These are phyloP conservation scores for Pangasius mekongensis DNA, from an alignment of 2,797 vertebrate genomes.

Conservation along the genomic window DNA sequence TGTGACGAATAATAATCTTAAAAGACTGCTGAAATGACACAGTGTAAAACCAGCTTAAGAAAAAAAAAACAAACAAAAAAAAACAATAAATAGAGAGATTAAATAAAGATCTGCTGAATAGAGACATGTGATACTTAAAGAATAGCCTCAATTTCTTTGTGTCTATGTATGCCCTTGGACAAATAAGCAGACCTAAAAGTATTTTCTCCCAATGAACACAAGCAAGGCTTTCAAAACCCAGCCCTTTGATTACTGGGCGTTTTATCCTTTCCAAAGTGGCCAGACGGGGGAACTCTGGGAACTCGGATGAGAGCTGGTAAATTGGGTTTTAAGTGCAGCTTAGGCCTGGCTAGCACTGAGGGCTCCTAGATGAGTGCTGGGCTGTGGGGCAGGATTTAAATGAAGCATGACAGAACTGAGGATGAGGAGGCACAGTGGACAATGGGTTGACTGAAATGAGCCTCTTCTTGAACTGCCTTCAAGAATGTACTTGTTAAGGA, in stretches of 20 bases:
- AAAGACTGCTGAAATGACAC: background rate
- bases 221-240: slow-evolving; percentile 41
- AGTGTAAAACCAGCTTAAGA: background rate
- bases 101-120: slow-evolving; percentile 31
- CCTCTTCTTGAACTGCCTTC: slow-evolving; percentile 26
- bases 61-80: background rate
- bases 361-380: slow-evolving; percentile 17
- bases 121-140: slow-evolving; percentile 10
- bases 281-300: slow-evolving; percentile 38
- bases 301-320: slow-evolving; percentile 34
- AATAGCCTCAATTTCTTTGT: background rate
- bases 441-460: slow-evolving; percentile 48
- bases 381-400: slow-evolving; percentile 43
- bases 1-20: background rate
- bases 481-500: slow-evolving; percentile 34
- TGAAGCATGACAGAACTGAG: slow-evolving; percentile 56
- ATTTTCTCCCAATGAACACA: slow-evolving; percentile 32
- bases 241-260: slow-evolving; percentile 34
- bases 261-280: slow-evolving; percentile 37
- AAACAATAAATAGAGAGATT: background rate
- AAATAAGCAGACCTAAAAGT: slow-evolving; percentile 37
- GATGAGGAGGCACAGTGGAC: slow-evolving; percentile 46
- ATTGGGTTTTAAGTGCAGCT: slow-evolving; percentile 49
- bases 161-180: slow-evolving; percentile 29
- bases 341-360: slow-evolving; percentile 17